Evolutionary conservation across 2,113 vertebrate genomes (phyloP).

Genomic region (Furnarius figulus): DNA sequence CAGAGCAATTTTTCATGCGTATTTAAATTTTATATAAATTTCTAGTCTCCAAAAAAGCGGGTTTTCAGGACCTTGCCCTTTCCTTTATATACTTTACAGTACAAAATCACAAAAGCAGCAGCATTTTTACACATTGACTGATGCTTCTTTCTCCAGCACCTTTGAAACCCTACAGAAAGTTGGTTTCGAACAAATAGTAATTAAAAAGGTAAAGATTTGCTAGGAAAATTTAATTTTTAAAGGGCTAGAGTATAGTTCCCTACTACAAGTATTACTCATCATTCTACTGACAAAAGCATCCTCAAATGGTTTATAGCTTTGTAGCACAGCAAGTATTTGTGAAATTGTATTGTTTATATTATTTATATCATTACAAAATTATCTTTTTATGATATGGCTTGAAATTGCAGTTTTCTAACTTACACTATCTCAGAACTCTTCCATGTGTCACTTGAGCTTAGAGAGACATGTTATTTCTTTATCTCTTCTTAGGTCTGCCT

Average conservation of each 20-base stretch:
- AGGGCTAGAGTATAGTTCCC: not conserved
- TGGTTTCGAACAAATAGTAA: not conserved
- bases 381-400: not conserved
- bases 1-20: not conserved
- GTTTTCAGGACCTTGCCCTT: not conserved
- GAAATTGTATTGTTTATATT: not conserved
- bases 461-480: slow-evolving; percentile 17
- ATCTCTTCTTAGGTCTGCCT: slow-evolving; percentile 79
- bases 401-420: not conserved
- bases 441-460: not conserved
- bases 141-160: not conserved
- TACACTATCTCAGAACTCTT: not conserved
- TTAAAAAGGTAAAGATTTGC: not conserved
- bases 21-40: not conserved
- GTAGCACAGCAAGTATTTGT: not conserved
- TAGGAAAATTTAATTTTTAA: not conserved
- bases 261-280: not conserved
- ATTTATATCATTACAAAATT: not conserved
- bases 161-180: not conserved
- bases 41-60: not conserved
- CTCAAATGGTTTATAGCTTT: not conserved
- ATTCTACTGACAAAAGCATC: not conserved
- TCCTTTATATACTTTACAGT: not conserved
- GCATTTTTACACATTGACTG: not conserved
- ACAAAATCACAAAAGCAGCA: not conserved